A percentile compares a stretch with the other conserved stretches of the same genome.
Conservation (phyloP, 2,797 vertebrate genomes). For the Myotis pilosus region DNA sequence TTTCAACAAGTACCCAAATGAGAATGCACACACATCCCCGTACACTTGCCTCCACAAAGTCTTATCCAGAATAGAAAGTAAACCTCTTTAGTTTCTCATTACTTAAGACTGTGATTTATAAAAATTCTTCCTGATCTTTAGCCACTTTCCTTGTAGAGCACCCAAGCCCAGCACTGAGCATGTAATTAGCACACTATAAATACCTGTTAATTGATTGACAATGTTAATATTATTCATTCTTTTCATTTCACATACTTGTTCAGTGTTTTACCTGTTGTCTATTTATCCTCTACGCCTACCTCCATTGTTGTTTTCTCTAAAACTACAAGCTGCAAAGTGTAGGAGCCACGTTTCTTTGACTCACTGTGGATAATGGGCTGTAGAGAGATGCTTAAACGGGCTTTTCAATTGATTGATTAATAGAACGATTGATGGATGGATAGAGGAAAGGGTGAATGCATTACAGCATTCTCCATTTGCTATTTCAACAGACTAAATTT, state of each 20-base stretch:
- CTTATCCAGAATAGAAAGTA: background rate
- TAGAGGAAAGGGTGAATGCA: slow-evolving; percentile 45
- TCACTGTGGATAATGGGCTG: slow-evolving; percentile 60
- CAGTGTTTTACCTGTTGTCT: slow-evolving; percentile 66
- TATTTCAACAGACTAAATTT: slow-evolving; percentile 60
- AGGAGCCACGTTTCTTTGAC: slow-evolving; percentile 54
- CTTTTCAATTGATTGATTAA: slow-evolving; percentile 69
- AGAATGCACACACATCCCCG: background rate
- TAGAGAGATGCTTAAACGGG: slow-evolving; percentile 65
- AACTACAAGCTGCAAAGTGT: slow-evolving; percentile 46
- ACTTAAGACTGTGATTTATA: background rate
- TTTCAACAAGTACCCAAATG: background rate
- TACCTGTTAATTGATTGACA: slow-evolving; percentile 58
- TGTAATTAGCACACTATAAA: slow-evolving; percentile 17
- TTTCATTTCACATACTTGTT: slow-evolving; percentile 50
- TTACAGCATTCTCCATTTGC: slow-evolving; percentile 53
- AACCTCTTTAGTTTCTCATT: slow-evolving; percentile 22
- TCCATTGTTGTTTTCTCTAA: slow-evolving; percentile 56
- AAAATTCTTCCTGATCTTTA: slow-evolving; percentile 29
- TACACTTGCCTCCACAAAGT: background rate
- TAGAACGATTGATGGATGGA: slow-evolving; percentile 52
- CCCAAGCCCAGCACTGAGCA: background rate
- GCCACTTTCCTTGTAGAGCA: background rate
- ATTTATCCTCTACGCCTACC: slow-evolving; percentile 22
- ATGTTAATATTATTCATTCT: slow-evolving; percentile 8